A percentile compares a stretch with the other conserved stretches of the same genome.
Evolutionary conservation across 2,797 vertebrate genomes (phyloP).

Genomic region (Oreortyx pictus): DNA sequence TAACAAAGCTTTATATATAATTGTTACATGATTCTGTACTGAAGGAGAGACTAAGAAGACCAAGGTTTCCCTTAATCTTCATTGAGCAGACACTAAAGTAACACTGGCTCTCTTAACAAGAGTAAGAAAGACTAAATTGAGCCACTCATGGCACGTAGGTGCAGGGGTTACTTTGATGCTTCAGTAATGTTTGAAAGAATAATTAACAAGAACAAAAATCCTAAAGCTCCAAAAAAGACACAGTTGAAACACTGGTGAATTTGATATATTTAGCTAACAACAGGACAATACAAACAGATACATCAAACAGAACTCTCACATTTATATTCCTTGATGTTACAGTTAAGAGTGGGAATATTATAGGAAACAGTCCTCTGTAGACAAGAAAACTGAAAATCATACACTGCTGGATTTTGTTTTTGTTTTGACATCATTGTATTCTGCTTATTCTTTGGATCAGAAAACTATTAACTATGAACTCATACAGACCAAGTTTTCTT

Average conservation of each 20-base stretch:
- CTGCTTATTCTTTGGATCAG: neutral
- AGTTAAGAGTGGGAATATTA: neutral
- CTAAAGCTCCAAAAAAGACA: neutral
- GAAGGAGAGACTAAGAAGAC: neutral
- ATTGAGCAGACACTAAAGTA: neutral
- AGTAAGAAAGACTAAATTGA: neutral
- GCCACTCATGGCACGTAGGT: neutral
- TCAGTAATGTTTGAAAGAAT: neutral
- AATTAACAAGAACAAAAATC: neutral
- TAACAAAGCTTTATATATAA: too few relatives aligned
- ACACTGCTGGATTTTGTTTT: neutral
- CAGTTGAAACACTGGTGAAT: neutral
- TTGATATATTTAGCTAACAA: neutral
- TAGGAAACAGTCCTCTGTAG: neutral
- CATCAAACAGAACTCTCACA: fast-evolving
- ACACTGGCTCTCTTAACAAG: neutral
- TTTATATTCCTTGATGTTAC: neutral
- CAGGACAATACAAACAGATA: neutral
- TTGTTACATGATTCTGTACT: neutral
- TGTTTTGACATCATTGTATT: neutral
- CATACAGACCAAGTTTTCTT: neutral
- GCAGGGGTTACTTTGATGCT: neutral
- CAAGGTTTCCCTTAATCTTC: neutral
- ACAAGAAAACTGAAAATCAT: neutral
- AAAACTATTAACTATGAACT: neutral